Evolutionary conservation across 2,888 invertebrate species (phyloP), one percentile per base, ranked within the genome.

Genomic region (Eristalis pertinax): DNA sequence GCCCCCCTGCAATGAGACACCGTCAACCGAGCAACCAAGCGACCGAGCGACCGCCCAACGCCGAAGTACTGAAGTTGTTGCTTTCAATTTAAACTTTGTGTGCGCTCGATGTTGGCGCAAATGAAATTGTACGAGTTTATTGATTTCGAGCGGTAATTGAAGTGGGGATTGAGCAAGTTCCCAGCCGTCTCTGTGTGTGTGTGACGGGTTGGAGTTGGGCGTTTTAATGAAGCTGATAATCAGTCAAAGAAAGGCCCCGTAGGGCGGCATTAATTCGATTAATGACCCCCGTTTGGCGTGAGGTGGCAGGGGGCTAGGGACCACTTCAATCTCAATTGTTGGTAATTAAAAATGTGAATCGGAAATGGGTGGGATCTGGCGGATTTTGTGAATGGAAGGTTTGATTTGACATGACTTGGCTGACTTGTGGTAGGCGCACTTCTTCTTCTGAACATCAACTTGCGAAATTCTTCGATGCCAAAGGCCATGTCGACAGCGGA

Each of bases 11-110:
- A 35, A 32, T 4, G 35, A 38, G 22, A 65, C 10, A 65, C 64
- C 19, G 26, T 13, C 60, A n/a, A 4, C 43, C 50, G 4, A n/a
- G 19, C 19, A 7, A 50, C 50, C 8, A 8, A 19, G 8, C 19
- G 19, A 19, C 8, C 50, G 19, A 19, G 3, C 19, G 19, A 50
- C 60, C 13, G 11, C 15, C 24, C 15, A 26, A 24, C 11, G 11
- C 26, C 26, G 13, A n/a, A 5, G n/a, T 19, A 19, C 8, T 60
- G 60, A 62, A 78, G 78, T 78, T 83, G 86, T 78, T 83, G 78
- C 75, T 86, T 79, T 70, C 83, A 86, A 86, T 86, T 86, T 86
- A 82, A 86, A 86, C 65, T 86, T 86, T 86, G 70, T 74, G 60
- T 60, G 50, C 50, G 19, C 50, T 19, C 41, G 77, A 72, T 78